Percentiles rank a stretch among this genome's conserved stretches.
Evolutionary conservation across 2,113 vertebrate genomes (phyloP).

Genomic region (Dolichotis patagonum): DNA sequence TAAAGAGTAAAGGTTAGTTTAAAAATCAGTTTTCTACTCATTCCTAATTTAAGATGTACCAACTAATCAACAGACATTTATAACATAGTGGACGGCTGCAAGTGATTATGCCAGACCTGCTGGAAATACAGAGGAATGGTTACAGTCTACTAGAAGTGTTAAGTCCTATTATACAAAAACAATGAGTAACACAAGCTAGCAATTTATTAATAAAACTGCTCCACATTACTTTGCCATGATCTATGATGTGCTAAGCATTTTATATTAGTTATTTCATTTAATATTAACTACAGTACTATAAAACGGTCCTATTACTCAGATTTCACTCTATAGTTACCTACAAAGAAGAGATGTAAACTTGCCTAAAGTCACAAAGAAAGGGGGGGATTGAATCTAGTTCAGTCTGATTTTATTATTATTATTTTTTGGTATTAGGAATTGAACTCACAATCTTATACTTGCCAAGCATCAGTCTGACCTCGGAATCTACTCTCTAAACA

Average conservation of each 20-base stretch:
- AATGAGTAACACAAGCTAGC: background rate
- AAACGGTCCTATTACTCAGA: background rate
- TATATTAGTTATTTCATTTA: background rate
- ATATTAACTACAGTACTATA: background rate
- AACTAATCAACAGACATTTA: background rate
- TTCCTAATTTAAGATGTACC: constrained; percentile 3
- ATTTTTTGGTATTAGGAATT: no score
- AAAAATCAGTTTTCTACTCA: constrained; percentile 17
- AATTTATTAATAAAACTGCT: background rate
- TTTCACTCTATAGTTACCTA: background rate
- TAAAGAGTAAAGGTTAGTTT: constrained; percentile 37
- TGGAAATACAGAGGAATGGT: constrained; percentile 19
- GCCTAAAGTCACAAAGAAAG: background rate
- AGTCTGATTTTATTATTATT: background rate
- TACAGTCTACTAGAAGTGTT: background rate
- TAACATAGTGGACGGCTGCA: background rate
- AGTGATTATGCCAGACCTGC: background rate
- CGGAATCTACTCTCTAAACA: background rate
- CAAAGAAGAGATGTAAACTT: background rate
- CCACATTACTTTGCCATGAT: background rate
- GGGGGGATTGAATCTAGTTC: background rate
- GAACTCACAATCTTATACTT: no score
- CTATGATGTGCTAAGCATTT: background rate
- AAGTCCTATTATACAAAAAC: background rate
- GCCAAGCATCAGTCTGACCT: background rate